phyloP scores from a whole-genome alignment of 2,113 vertebrate genomes.

The Dipodomys ordii region DNA sequence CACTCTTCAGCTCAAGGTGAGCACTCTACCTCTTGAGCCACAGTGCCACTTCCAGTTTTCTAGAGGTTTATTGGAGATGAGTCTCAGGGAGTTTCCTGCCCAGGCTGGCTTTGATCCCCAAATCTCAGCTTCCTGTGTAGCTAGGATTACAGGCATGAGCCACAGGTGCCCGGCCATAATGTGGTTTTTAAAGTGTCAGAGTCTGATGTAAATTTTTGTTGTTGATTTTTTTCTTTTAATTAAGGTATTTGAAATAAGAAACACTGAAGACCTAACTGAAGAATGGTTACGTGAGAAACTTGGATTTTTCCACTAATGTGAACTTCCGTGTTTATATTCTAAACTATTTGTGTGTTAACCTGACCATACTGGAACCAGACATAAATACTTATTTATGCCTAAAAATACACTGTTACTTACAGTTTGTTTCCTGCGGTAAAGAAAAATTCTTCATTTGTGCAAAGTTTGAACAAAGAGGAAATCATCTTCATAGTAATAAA shows the following conservation, averaged over 20 bases:
- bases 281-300: slow-evolving; percentile 98
- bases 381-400: slow-evolving; percentile 86
- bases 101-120: no score
- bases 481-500: slow-evolving; percentile 88
- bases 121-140: no score
- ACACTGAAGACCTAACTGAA: slow-evolving; percentile 98
- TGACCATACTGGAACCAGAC: slow-evolving; percentile 89
- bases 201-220: no score
- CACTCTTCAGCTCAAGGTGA: no score
- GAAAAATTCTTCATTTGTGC: slow-evolving; percentile 81
- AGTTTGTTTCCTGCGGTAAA: slow-evolving; percentile 85
- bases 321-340: slow-evolving; percentile 80
- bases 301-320: slow-evolving; percentile 95
- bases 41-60: no score
- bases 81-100: no score
- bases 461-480: slow-evolving; percentile 86
- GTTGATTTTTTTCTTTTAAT: slow-evolving; percentile 10
- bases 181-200: no score
- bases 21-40: no score
- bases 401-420: slow-evolving; percentile 88
- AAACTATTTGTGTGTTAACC: slow-evolving; percentile 86
- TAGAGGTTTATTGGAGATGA: no score
- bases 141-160: no score
- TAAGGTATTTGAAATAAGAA: slow-evolving; percentile 99
- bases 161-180: no score